Evolutionary conservation across 1,140 invertebrate genomes (phyloP).

Genomic region (Cydia pomonella): DNA sequence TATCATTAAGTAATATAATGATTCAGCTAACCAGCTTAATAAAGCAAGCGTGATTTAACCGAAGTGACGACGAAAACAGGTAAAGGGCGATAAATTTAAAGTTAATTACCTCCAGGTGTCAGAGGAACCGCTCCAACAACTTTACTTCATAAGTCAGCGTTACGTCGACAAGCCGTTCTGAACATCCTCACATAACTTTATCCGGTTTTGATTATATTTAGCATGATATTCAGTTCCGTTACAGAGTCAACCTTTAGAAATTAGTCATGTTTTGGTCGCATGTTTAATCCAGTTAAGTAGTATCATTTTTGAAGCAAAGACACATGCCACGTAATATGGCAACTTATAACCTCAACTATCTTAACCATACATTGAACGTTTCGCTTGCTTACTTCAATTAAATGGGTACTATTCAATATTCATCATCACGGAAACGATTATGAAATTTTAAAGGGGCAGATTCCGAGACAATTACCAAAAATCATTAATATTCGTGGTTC

Average conservation of each 20-base stretch:
- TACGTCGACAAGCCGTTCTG: slow-evolving; percentile 41
- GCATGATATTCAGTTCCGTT: not conserved
- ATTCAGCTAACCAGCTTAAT: slow-evolving; percentile 29
- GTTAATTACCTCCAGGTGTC: slow-evolving; percentile 66
- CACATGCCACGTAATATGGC: no score
- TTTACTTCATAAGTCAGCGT: slow-evolving; percentile 59
- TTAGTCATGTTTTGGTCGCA: not conserved
- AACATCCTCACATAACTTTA: slow-evolving; percentile 1
- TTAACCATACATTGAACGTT: no score
- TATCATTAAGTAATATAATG: not conserved
- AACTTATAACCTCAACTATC: no score
- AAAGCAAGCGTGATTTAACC: slow-evolving; percentile 46
- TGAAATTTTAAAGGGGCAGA: no score
- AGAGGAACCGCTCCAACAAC: slow-evolving; percentile 55
- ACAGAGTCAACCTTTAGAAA: no score
- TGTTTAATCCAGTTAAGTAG: no score
- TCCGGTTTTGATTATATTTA: not conserved
- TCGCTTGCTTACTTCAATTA: no score
- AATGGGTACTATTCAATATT: no score
- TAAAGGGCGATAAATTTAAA: slow-evolving; percentile 57
- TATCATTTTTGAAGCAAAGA: no score
- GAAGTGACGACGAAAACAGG: slow-evolving; percentile 44
- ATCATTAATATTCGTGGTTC: no score
- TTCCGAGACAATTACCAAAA: no score
- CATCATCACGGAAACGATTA: no score